Evolutionary conservation across 2,113 vertebrate genomes (phyloP), one percentile per base, ranked within the genome.

Genomic region (Podiceps cristatus): DNA sequence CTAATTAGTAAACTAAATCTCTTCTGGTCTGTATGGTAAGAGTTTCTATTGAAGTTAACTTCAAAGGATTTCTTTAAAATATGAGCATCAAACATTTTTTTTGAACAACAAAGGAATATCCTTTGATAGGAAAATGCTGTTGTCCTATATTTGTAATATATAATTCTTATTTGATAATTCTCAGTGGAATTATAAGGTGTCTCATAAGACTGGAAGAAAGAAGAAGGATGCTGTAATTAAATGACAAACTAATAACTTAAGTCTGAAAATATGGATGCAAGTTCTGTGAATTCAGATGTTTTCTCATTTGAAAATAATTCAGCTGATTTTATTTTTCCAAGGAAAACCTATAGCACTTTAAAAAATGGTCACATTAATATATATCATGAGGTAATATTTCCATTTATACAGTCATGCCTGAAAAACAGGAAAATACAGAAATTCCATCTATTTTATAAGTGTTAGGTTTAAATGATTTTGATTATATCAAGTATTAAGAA

Each of bases 41-140:
- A 92, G 49, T 88, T 94, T 91, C 96, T 92, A 96, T 83, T 97
- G 95, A 98, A 97, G 96, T 96, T 73, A 95, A 95, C 96, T 97
- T 97, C 97, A 98, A 97, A 97, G 86, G 74, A 64, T 86, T 92
- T 93, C 73, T 94, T 84, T 81, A 88, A 95, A 97, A 95, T 82
- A 94, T 49, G 40, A 94, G 80, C 95, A 97, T 95, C 94, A 97
- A 97, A 95, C 92, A 90, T 80, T 93, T 97, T 95, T 95, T 95
- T 92, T 91, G 79, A 96, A 95, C 96, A 95, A 97, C 90, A 96
- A 84, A 97, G 86, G 78, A 94, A 91, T 69, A 87, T 44, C n/a
- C 71, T 95, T 93, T 72, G 44, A 90, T 77, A 83, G 72, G 33
- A 96, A 96, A 96, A 90, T 53, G 49, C n/a, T 89, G 91, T 91